phyloP scores from a whole-genome alignment of 2,888 invertebrate species.

The Chromoteleia sp. region DNA sequence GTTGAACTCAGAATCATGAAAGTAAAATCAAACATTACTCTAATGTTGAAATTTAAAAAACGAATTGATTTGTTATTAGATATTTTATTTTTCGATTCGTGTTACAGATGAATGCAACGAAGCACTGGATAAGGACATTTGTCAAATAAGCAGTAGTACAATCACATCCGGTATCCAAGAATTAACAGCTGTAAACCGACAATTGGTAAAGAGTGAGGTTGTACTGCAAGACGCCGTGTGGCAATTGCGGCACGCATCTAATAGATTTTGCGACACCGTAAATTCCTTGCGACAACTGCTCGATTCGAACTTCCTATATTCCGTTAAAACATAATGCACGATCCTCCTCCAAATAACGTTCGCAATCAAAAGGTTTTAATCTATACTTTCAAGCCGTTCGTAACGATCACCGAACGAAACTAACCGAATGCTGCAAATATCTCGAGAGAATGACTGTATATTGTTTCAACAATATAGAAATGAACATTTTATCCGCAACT shows the following conservation, averaged over 20 bases:
- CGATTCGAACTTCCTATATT: conserved; percentile 80
- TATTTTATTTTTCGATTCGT: conserved; percentile 69
- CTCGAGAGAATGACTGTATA: conserved; percentile 44
- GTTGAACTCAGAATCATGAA: too few relatives aligned
- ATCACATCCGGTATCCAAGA: conserved; percentile 78
- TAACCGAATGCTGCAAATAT: conserved; percentile 45
- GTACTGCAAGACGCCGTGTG: conserved; percentile 82
- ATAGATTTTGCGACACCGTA: conserved; percentile 77
- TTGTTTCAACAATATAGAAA: conserved; percentile 66
- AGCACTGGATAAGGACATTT: conserved; percentile 79
- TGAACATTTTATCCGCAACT: conserved; percentile 50
- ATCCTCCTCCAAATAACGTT: background rate
- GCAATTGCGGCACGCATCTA: conserved; percentile 79
- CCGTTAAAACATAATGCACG: conserved; percentile 76
- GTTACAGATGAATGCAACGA: conserved; percentile 82
- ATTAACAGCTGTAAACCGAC: conserved; percentile 79
- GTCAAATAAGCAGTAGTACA: conserved; percentile 77
- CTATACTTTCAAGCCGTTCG: conserved; percentile 56
- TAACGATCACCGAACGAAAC: conserved; percentile 34
- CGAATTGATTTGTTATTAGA: conserved; percentile 57
- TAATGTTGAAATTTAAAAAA: too few relatives aligned
- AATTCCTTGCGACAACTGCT: conserved; percentile 77
- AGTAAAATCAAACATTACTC: too few relatives aligned
- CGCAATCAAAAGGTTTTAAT: conserved; percentile 19
- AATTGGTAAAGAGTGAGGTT: conserved; percentile 81